Evolutionary conservation across 2,888 invertebrate species (phyloP), one percentile per base, ranked within the genome.

Genomic region (Eurytoma adleriae): DNA sequence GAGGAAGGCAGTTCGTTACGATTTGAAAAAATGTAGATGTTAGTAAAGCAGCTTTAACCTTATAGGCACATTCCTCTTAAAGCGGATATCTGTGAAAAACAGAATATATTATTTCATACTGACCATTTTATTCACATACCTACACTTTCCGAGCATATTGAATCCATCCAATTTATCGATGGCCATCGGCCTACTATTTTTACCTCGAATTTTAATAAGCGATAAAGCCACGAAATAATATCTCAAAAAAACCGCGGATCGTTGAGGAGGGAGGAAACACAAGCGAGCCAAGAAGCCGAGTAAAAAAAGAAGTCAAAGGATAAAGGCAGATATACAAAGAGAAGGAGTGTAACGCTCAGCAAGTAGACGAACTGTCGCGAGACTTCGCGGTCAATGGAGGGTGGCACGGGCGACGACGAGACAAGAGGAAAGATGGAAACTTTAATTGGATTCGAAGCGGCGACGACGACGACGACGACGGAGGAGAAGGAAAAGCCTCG

Each of bases 371-470:
- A 78, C 40, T 24, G 27, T 61, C 67, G 50, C 54, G 7, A 14
- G 78, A 57, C 30, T n/a, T 64, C 67, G 76, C 68, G 74, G 77
- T 74, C 56, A 61, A 74, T 64, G 64, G n/a, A 78, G 56, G 61
- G 62, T 57, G 68, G 59, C 40, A 57, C 61, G 76, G 74, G 82
- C 40, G 81, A 67, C 74, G 79, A 80, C 64, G 77, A 79, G 73
- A 74, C 68, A 75, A 74, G 82, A 76, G 67, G 69, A 72, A 80
- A 79, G 74, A 81, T 81, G 82, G 81, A 82, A 83, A 83, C 74
- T 84, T 85, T 84, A 84, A 85, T 85, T 83, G 84, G 83, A 85
- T 84, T 84, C 80, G 84, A 83, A 83, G 82, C 81, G 82, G 74
- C 78, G 78, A 74, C 78, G 69, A 27, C 24, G 57, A n/a, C n/a